Percentiles rank a stretch among this genome's conserved stretches.
phyloP scores from a whole-genome alignment of 2,113 vertebrate genomes.

The Indri indri region DNA sequence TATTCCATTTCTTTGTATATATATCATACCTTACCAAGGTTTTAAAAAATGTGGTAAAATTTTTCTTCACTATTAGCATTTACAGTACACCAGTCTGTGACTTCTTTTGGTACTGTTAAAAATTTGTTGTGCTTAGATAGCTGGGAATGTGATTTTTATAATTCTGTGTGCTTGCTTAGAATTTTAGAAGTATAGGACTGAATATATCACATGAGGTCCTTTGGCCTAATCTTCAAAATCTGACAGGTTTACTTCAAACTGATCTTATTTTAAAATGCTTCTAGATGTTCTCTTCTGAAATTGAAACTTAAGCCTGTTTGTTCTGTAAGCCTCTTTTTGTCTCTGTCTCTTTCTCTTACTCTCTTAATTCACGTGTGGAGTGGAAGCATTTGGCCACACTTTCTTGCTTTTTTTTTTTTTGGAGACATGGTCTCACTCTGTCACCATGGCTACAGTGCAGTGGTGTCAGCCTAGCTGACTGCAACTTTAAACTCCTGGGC shows the following conservation, averaged over 20 bases:
- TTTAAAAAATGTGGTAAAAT: not conserved
- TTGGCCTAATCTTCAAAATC: not conserved
- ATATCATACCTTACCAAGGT: not conserved
- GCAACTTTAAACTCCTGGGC: too few species aligned
- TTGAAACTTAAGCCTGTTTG: not conserved
- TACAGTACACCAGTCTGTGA: not conserved
- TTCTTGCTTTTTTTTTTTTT: not conserved
- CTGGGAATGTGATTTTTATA: not conserved
- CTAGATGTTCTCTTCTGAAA: not conserved
- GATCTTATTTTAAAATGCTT: not conserved
- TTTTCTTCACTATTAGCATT: not conserved
- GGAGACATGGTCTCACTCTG: too few species aligned
- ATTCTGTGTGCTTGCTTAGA: not conserved
- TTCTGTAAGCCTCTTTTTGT: not conserved
- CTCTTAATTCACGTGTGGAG: not conserved
- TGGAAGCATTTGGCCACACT: not conserved
- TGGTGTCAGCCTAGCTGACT: too few species aligned
- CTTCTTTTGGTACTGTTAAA: not conserved
- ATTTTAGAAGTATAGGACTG: not conserved
- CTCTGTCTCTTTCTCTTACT: not conserved
- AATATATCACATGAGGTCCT: not conserved
- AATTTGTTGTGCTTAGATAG: not conserved
- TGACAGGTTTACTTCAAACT: not conserved
- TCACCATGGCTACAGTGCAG: too few species aligned
- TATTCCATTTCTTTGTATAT: not conserved